Base-by-base conservation (phyloP, 2,113 vertebrate species). In the Colaptes auratus region DNA sequence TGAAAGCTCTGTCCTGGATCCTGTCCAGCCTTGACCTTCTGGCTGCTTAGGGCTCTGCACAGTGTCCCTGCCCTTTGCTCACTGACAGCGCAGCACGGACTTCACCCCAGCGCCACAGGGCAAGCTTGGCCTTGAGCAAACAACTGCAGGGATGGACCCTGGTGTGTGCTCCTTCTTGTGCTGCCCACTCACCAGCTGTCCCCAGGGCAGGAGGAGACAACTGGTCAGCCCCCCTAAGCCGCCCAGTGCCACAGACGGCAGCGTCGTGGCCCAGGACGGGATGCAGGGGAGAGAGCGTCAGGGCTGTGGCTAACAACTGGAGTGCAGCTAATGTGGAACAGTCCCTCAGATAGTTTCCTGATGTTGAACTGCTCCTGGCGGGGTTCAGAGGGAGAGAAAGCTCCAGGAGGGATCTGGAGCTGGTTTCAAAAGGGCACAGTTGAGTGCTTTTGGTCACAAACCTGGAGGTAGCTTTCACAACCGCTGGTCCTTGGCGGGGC, bases 301-400 rank as follows among this genome's bases (percentile, higher is more conserved):
- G 55, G 60, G 60, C 64, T 71, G 64, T 2, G 3, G 79, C 31
- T 48, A 64, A 31, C 44, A 87, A 77, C 36, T 88, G 87, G 75
- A 56, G 63, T 73, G 70, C 1, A 12, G 92, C 66, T 95, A 78
- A 95, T 81, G 72, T 76, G 69, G 79, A 95, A 67, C 94, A 88
- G 81, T 17, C 58, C 66, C 46, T 59, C 0, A 2, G 88, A 95
- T 90, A 13, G 63, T 83, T 95, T 95, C 94, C 96, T 93, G 88
- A 84, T 95, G 90, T 76, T 50, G 82, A 75, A 59, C 9, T 70
- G 64, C 86, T 95, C 42, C 85, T 96, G 89, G 78, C 71, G 82
- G 82, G 36, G 58, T 82, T 90, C 77, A 93, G 85, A 94, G 59
- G 77, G 70, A 88, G 35, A 82, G 74, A 75, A 90, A 82, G 6